Evolutionary conservation across 2,797 vertebrate genomes (phyloP), one percentile per base, ranked within the genome.

Genomic region (Lagodon rhomboides): DNA sequence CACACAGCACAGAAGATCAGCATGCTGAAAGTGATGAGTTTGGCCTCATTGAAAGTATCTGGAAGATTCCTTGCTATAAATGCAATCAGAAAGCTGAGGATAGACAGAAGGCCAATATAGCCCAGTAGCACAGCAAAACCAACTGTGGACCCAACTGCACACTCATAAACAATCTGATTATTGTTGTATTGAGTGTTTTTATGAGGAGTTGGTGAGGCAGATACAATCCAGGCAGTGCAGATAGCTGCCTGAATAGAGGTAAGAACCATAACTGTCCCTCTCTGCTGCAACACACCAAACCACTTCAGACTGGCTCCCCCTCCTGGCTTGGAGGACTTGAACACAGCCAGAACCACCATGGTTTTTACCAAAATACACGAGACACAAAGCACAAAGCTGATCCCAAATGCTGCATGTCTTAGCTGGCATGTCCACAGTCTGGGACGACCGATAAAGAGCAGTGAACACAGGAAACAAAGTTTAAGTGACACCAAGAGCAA

Each of bases 11-110:
- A 91, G 75, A 92, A 88, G 12, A 89, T 84, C 25, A 92, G n/a
- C 91, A 92, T 92, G 61, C 90, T 89, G 61, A 91, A 92, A 49
- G 90, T 91, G 75, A 92, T 92, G 66, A 90, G 71, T 12, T 68
- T 68, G 23, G 67, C 63, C 87, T 91, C 91, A 65, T 90, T 88
- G 75, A 91, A 90, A 63, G 85, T 85, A 61, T 91, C 85, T 12
- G 89, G 91, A 47, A 92, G 85, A 47, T 47, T 47, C 46, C 46
- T 47, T 47, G 46, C 1, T 18, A 47, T 47, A 17, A 47, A 47
- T 18, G 46, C 46, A 47, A 18, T 47, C 46, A 47, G 17, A 47
- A 91, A 89, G 34, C 92, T 90, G 18, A 91, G 55, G 2, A 79
- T 8, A 4, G 93, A 90, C n/a, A 94, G 59, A 13, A 93, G 62